Evolutionary conservation across 64 coral and sea anemone genomes (phyloP).

Genomic region (Actinia equina): DNA sequence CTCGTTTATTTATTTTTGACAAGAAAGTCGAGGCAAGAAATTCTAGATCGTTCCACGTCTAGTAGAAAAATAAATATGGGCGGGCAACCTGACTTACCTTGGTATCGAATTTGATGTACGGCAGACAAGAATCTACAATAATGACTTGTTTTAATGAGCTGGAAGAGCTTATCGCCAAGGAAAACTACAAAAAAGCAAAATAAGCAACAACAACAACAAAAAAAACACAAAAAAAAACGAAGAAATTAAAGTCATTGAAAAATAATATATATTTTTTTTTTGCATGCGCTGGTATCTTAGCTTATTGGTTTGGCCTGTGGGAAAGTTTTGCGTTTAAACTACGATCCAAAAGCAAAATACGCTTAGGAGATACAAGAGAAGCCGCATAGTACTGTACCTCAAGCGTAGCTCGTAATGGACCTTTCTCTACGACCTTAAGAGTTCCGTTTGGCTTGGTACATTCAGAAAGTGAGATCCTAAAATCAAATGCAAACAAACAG

Average conservation of each 20-base stretch:
- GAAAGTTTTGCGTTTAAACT: no score
- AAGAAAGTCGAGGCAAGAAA: no score
- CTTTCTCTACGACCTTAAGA: conserved; percentile 65
- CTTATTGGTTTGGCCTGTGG: no score
- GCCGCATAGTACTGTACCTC: conserved; percentile 25
- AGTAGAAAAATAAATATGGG: background rate
- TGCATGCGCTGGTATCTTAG: no score
- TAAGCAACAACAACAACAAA: background rate
- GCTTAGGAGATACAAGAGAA: background rate
- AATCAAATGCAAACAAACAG: background rate
- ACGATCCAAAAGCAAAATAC: background rate
- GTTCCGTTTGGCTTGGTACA: background rate
- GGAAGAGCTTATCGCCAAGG: conserved; percentile 77
- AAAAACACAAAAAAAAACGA: no score
- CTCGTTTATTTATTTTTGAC: no score
- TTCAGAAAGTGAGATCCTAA: conserved; percentile 24
- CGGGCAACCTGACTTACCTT: conserved; percentile 49
- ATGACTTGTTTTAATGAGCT: conserved; percentile 74
- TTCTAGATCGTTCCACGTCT: no score
- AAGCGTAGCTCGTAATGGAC: conserved; percentile 68
- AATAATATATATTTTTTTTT: no score
- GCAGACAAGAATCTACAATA: conserved; percentile 72
- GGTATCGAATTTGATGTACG: conserved; percentile 82
- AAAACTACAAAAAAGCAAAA: conserved; percentile 39
- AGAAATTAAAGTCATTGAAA: no score